Percentiles rank a stretch among this genome's conserved stretches.
Evolutionary conservation across 2,888 invertebrate genomes (phyloP).

Genomic region (Pardosa pseudoannulata): DNA sequence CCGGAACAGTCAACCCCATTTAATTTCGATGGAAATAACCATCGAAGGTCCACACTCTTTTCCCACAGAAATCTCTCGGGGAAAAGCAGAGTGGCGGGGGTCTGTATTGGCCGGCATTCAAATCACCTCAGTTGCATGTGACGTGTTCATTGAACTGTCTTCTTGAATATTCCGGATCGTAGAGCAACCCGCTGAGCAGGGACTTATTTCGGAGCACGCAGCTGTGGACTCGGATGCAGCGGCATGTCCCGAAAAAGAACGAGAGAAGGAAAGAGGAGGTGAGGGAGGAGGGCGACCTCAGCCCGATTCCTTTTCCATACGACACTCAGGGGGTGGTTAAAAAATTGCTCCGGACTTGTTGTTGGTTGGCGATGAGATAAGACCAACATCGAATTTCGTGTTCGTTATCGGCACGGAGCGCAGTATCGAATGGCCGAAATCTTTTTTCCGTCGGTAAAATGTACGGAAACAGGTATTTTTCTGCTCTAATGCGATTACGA

Average conservation of each 20-base stretch:
- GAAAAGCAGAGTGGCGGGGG: background rate
- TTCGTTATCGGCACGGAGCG: background rate
- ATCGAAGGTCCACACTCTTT: constrained; percentile 11
- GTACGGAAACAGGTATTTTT: background rate
- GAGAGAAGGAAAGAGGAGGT: constrained; percentile 9
- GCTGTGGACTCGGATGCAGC: constrained; percentile 24
- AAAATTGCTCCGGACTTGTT: constrained; percentile 7
- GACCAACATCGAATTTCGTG: background rate
- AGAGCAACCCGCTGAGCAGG: constrained; percentile 6
- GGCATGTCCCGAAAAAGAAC: constrained; percentile 18
- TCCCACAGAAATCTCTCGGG: background rate
- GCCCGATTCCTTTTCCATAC: background rate
- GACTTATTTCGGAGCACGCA: constrained; percentile 39
- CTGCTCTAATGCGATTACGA: background rate
- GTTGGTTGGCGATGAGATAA: constrained; percentile 1
- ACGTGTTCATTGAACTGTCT: constrained; percentile 61
- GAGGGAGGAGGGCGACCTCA: no score
- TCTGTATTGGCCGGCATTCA: constrained; percentile 29
- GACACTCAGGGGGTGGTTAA: constrained; percentile 1
- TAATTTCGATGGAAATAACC: constrained; percentile 17
- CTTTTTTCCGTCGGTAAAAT: background rate
- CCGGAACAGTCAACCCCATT: constrained; percentile 2
- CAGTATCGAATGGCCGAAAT: background rate
- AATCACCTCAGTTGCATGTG: constrained; percentile 36
- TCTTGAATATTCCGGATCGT: constrained; percentile 30